phyloP scores from a whole-genome alignment of 2,113 vertebrate genomes.

The Jacana jacana region DNA sequence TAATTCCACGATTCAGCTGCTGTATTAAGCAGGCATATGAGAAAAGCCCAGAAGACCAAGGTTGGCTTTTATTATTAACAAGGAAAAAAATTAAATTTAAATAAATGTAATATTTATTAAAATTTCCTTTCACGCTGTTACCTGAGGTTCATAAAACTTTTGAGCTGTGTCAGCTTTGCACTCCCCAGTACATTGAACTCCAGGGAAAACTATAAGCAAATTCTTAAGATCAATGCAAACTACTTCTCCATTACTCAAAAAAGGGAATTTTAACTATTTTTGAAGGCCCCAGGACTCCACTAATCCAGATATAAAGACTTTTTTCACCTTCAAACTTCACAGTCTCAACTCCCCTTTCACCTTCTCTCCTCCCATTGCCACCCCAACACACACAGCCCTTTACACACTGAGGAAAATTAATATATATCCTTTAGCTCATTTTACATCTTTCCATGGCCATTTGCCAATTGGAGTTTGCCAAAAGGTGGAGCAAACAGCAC shows the following conservation, averaged over 20 bases:
- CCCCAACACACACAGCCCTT: not conserved
- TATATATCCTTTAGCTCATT: not conserved
- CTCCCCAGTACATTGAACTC: slow-evolving; percentile 61
- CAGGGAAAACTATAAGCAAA: slow-evolving; percentile 61
- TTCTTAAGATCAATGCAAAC: slow-evolving; percentile 67
- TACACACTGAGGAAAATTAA: not conserved
- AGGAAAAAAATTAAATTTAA: slow-evolving; percentile 73
- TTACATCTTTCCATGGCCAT: not conserved
- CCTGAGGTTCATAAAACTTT: slow-evolving; percentile 71
- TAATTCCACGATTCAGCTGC: slow-evolving; percentile 36
- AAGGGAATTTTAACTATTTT: slow-evolving; percentile 59
- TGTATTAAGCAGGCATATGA: slow-evolving; percentile 49
- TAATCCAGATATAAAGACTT: slow-evolving; percentile 45
- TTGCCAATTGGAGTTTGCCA: not conserved
- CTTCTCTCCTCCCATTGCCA: not conserved
- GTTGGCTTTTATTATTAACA: slow-evolving; percentile 72
- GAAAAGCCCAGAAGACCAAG: slow-evolving; percentile 59
- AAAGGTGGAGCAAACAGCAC: not conserved
- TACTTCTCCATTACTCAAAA: slow-evolving; percentile 67
- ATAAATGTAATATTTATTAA: slow-evolving; percentile 74
- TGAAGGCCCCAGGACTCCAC: slow-evolving; percentile 55
- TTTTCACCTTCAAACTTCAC: slow-evolving; percentile 53
- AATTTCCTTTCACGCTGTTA: slow-evolving; percentile 70
- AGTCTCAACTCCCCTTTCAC: slow-evolving; percentile 20
- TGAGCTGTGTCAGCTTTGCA: slow-evolving; percentile 64